Percentiles rank a stretch among this genome's conserved stretches.
These are phyloP conservation scores for Malacoraja senta DNA, from an alignment of 2,797 vertebrate species.

Conservation along the genomic window DNA sequence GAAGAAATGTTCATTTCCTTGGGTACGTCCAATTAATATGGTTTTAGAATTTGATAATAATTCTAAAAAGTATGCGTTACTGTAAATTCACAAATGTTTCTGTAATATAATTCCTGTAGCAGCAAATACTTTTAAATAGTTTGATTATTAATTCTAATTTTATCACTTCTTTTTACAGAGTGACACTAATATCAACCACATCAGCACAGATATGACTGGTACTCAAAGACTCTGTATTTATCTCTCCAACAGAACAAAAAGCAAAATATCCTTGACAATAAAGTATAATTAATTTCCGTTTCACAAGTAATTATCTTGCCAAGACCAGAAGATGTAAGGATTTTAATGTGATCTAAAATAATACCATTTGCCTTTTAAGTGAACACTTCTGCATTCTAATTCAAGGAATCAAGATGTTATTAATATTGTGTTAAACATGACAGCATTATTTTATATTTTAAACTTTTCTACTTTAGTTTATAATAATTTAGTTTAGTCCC, in stretches of 20 bases:
- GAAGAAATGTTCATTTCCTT: background rate
- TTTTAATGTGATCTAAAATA: slow-evolving; percentile 35
- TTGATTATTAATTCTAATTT: slow-evolving; percentile 4
- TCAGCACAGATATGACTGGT: slow-evolving; percentile 12
- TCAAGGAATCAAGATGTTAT: slow-evolving; percentile 9
- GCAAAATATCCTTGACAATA: slow-evolving; percentile 34
- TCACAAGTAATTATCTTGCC: slow-evolving; percentile 29
- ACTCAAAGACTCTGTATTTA: slow-evolving; percentile 17
- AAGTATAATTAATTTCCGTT: slow-evolving; percentile 33
- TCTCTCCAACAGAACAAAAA: slow-evolving; percentile 25
- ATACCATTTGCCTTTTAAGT: slow-evolving; percentile 35
- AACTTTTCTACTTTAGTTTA: slow-evolving; percentile 24
- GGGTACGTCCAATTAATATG: slow-evolving; percentile 16
- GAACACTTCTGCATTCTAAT: slow-evolving; percentile 24
- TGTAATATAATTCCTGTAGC: background rate
- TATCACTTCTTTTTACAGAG: slow-evolving; percentile 11
- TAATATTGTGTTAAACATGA: slow-evolving; percentile 19
- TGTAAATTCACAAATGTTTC: background rate
- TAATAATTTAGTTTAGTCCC: background rate
- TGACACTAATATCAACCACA: slow-evolving; percentile 14
- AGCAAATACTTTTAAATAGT: background rate
- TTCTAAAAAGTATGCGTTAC: background rate
- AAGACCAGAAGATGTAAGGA: slow-evolving; percentile 6
- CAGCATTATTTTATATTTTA: background rate
- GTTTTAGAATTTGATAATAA: slow-evolving; percentile 16